Percentiles rank a stretch among this genome's conserved stretches.
These are phyloP conservation scores for Callospermophilus lateralis DNA, from an alignment of 2,113 vertebrate genomes.

Conservation along the genomic window DNA sequence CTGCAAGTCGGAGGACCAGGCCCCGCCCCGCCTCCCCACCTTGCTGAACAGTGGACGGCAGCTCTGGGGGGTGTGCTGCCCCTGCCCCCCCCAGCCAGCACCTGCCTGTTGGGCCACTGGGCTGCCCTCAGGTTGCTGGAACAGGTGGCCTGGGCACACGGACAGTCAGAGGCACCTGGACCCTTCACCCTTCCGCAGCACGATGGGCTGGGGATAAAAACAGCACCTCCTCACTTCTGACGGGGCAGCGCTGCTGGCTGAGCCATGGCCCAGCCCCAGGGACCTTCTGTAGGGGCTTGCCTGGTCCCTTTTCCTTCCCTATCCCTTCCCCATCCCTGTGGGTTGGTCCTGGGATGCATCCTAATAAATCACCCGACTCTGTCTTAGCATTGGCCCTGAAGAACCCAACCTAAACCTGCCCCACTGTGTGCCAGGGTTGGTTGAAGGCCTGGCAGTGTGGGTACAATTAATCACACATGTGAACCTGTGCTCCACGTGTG, in stretches of 20 bases:
- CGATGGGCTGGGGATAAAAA: neutral
- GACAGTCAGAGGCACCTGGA: neutral
- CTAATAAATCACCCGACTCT: neutral
- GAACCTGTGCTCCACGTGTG: too few relatives aligned
- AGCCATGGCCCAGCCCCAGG: rapidly evolving
- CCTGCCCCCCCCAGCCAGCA: neutral
- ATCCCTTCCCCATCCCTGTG: too few relatives aligned
- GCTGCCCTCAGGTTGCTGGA: neutral
- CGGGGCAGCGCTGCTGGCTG: neutral
- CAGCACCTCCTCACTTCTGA: neutral
- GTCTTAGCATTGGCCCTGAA: neutral
- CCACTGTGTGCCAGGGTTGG: neutral
- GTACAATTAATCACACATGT: neutral
- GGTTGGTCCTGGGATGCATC: neutral
- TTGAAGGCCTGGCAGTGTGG: rapidly evolving
- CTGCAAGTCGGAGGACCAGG: rapidly evolving
- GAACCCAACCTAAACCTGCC: neutral
- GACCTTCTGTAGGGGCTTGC: neutral
- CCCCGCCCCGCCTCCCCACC: too few relatives aligned
- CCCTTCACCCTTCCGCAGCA: neutral
- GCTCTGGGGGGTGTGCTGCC: rapidly evolving
- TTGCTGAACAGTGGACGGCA: rapidly evolving
- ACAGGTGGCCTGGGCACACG: neutral
- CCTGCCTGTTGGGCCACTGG: rapidly evolving
- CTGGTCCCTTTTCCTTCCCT: neutral